These are phyloP conservation scores for Whitmania pigra DNA, from an alignment of 1,140 invertebrate genomes.

Conservation along the genomic window DNA sequence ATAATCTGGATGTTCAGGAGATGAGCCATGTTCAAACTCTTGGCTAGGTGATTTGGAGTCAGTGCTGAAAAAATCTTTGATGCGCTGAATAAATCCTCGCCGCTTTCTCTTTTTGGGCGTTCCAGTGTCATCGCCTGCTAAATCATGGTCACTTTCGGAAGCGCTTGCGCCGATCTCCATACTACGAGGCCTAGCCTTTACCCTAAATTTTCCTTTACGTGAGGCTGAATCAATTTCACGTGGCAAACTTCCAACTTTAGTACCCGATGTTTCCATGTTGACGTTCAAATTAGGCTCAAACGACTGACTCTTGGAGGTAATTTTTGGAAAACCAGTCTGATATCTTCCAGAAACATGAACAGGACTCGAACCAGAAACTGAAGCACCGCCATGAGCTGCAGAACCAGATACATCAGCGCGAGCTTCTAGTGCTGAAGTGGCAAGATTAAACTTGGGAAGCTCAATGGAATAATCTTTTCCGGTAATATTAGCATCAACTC, in stretches of 20 bases:
- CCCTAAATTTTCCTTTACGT: background rate
- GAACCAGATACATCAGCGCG: background rate
- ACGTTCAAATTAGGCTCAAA: background rate
- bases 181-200: background rate
- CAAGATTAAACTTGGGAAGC: background rate
- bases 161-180: background rate
- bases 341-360: background rate
- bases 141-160: background rate
- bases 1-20: slow-evolving; percentile 4
- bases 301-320: background rate
- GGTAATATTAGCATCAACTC: background rate
- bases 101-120: background rate
- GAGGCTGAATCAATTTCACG: background rate
- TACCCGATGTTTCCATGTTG: background rate
- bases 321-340: slow-evolving; percentile 12
- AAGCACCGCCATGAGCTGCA: background rate
- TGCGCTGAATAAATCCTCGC: slow-evolving; percentile 1
- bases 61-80: slow-evolving; percentile 10
- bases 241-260: slow-evolving; percentile 2
- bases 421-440: background rate
- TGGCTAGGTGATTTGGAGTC: background rate
- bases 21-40: background rate
- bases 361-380: background rate
- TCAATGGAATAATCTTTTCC: slow-evolving; percentile 11
- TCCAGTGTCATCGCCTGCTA: background rate